Evolutionary conservation across 2,888 invertebrate species (phyloP), one percentile per base, ranked within the genome.

Genomic region (Lomographa bimaculata): DNA sequence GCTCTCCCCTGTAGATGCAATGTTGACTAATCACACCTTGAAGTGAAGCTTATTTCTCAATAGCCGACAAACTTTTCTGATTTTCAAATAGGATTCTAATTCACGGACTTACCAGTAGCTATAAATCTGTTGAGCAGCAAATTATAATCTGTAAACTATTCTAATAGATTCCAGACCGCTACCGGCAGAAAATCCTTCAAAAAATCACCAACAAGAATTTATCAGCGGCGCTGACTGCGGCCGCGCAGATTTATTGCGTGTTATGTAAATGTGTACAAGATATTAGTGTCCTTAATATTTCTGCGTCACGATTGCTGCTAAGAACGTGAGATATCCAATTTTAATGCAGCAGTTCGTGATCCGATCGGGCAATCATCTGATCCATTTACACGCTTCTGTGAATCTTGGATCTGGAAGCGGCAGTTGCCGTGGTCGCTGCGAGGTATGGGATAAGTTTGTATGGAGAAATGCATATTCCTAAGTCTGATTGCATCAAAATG

Each of bases 261-360:
- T 84, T 85, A 85, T 85, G 86, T 83, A 84, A 84, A 84, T 85
- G 72, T 79, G 76, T 79, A 79, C 79, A 78, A 77, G 82, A 79
- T 81, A 86, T 84, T 82, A 86, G 79, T 79, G 83, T 84, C 81
- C 79, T 80, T 82, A 82, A 87, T 86, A 86, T 77, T 81, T 86
- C 78, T 64, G 72, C 71, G 80, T 86, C 84, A 76, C 79, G 82
- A 82, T 86, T 80, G 77, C 72, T 71, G 64, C 67, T 70, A 66
- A 64, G 32, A 74, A 76, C 78, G 74, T 78, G 77, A 79, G 77
- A 79, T 76, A 78, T 79, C 63, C 64, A 59, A 67, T 73, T 59
- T 71, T 64, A 66, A 68, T 60, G 64, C 59, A 51, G 47, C 44
- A 59, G 57, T 60, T 75, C 71, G 75, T 77, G 72, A 63, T 40